These are phyloP conservation scores for Amphibalanus amphitrite DNA, from an alignment of 1,140 invertebrate genomes.

Conservation along the genomic window DNA sequence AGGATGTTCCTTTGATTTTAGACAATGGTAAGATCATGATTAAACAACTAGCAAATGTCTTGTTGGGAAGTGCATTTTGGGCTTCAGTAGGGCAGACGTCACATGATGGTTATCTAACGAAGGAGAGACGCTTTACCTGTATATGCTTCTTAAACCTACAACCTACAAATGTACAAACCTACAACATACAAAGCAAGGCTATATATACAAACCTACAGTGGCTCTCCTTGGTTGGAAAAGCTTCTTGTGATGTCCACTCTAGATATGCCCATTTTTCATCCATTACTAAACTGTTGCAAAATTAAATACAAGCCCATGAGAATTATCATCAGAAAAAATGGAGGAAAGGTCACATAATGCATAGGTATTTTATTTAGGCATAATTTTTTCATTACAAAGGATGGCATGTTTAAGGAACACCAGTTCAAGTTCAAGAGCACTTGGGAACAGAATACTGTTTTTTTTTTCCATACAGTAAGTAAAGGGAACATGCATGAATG, in stretches of 20 bases:
- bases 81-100: background rate
- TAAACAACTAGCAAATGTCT: conserved; percentile 4
- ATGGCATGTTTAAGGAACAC: background rate
- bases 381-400: no score
- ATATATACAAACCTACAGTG: no score
- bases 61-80: background rate
- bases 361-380: no score
- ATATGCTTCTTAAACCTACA: background rate
- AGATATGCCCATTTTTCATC: no score
- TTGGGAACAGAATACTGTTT: background rate
- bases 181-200: background rate
- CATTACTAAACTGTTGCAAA: no score
- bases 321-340: no score
- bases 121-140: conserved; percentile 4
- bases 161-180: no score
- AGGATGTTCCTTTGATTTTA: conserved; percentile 46
- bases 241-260: no score
- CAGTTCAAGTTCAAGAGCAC: background rate
- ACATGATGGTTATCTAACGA: background rate
- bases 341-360: no score
- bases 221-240: no score
- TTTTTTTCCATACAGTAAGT: no score
- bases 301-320: no score
- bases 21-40: conserved; percentile 52
- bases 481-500: background rate